Base-by-base conservation (phyloP, 2,113 vertebrate genomes). In the Poicephalus gulielmi region DNA sequence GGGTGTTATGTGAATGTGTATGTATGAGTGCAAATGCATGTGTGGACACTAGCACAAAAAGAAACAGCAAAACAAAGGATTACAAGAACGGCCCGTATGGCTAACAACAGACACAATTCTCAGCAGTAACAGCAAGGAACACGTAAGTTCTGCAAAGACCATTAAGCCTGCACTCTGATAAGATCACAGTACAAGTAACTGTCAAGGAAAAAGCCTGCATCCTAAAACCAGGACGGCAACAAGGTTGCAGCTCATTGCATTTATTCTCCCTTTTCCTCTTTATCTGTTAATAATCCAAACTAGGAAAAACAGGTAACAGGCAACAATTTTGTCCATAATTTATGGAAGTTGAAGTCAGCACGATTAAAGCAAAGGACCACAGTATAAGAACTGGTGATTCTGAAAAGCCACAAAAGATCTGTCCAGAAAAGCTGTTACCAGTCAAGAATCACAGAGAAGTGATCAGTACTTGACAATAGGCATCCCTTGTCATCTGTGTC, bases 31-130 rank as follows among this genome's bases (percentile, higher is more conserved):
- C 47, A 64, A 77, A 91, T 2, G 5, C 15, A 47, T 3, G 6
- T 0, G 0, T 0, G 2, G 2, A 2, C 33, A 22, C 10, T 49
- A 37, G n/a, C 23, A 24, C 10, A 73, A 43, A 14, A 68, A 69
- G 4, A 49, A 88, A 70, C 6, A 81, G 28, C 9, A 77, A 23
- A 87, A 76, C 4, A 39, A 78, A 62, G 7, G 4, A 83, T n/a
- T 87, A 83, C n/a, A 79, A 49, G 24, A 88, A 87, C 9, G 10
- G 11, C 16, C 25, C 57, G 17, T 14, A 59, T 2, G 20, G n/a
- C 28, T 60, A 88, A 44, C 1, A 3, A 76, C 15, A 73, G 44
- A 63, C 25, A 50, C 9, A 17, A 18, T 14, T 86, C 11, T 25
- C 25, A 64, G 46, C 53, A 60, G n/a, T 60, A 70, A 55, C 5